A percentile compares a stretch with the other conserved stretches of the same genome.
These are phyloP conservation scores for Hartigia nigra DNA, from an alignment of 2,888 invertebrate genomes.

Conservation along the genomic window DNA sequence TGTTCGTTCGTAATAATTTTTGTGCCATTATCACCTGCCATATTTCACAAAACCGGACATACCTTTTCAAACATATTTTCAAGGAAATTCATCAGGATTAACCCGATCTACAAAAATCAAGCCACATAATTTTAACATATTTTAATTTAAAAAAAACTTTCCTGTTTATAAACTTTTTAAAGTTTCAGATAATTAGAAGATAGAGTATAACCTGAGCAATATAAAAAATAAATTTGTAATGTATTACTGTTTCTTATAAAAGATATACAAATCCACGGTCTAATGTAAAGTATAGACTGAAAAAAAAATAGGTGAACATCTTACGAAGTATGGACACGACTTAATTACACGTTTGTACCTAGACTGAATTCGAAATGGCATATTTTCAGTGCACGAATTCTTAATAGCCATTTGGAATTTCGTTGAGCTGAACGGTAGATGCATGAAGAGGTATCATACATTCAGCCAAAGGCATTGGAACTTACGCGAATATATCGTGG, in stretches of 20 bases:
- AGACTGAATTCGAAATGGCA: background rate
- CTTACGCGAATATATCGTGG: background rate
- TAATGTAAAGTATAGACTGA: background rate
- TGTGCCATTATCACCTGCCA: background rate
- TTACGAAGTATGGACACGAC: background rate
- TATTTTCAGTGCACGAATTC: background rate
- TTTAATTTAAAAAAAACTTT: background rate
- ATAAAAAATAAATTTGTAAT: background rate
- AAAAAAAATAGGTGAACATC: background rate
- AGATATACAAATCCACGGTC: background rate
- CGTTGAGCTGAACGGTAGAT: background rate
- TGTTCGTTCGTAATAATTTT: background rate
- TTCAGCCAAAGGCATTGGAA: background rate
- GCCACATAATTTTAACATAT: background rate
- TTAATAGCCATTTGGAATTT: background rate
- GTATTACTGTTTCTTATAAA: background rate
- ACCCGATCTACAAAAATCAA: background rate
- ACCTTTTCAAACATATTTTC: background rate
- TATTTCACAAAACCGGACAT: background rate
- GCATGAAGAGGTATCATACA: background rate
- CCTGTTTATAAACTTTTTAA: background rate
- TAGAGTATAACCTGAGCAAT: background rate
- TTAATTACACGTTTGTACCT: background rate
- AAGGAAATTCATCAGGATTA: background rate
- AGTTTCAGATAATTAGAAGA: background rate